Conservation (phyloP, 2,797 vertebrate genomes). For the Macropodus opercularis region DNA sequence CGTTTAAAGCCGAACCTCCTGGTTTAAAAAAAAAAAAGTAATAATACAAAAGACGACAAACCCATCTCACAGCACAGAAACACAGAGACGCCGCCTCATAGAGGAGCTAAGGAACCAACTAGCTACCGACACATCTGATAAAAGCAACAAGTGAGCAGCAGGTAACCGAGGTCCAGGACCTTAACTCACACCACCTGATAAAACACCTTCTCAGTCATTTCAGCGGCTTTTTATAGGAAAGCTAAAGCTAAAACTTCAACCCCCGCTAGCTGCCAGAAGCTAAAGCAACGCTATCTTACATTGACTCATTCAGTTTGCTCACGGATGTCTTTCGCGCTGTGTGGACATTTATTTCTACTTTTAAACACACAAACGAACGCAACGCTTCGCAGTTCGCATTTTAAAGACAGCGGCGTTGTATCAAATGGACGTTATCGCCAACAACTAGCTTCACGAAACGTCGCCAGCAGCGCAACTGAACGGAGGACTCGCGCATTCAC, state of each 20-base stretch:
- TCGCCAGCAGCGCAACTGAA: neutral
- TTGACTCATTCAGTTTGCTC: neutral
- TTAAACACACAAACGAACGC: too few relatives aligned
- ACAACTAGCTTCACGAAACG: conserved; percentile 19
- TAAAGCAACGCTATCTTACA: neutral
- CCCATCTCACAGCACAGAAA: accelerated
- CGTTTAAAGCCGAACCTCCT: neutral
- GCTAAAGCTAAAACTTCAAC: conserved; percentile 11
- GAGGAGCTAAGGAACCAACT: neutral
- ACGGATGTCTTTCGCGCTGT: accelerated
- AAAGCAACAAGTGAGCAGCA: conserved; percentile 48
- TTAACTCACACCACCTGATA: neutral
- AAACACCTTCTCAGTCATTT: neutral
- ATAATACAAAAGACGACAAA: too few relatives aligned
- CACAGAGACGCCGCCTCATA: too few relatives aligned
- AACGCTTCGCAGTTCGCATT: too few relatives aligned
- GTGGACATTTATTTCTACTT: accelerated
- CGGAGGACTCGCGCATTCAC: neutral
- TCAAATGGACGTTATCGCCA: conserved; percentile 5
- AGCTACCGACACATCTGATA: neutral
- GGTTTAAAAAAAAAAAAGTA: neutral
- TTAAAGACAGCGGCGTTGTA: too few relatives aligned
- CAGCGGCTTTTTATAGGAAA: too few relatives aligned
- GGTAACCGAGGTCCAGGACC: neutral
- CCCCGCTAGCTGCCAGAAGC: conserved; percentile 7